Conservation (phyloP, 2,797 vertebrate genomes). For the Dryobates pubescens region DNA sequence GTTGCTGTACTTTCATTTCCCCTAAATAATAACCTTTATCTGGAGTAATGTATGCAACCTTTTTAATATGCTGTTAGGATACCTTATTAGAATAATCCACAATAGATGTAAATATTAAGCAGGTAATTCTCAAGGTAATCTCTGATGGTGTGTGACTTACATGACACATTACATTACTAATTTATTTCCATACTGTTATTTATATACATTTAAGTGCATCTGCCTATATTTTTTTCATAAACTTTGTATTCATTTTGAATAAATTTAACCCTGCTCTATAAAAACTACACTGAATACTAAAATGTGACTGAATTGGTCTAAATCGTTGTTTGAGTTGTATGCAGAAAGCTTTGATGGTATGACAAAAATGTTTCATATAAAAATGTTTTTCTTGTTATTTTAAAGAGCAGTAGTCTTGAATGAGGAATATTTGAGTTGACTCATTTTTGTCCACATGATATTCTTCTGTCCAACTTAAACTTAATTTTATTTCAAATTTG, state of each 20-base stretch:
- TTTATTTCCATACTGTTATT: background rate
- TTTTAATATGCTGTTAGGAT: background rate
- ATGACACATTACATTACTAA: background rate
- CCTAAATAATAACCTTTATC: background rate
- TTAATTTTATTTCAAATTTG: background rate
- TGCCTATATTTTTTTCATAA: background rate
- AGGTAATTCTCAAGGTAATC: background rate
- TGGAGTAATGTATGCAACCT: background rate
- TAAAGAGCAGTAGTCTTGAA: background rate
- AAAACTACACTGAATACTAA: background rate
- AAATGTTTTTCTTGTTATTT: background rate
- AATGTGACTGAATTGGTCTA: background rate
- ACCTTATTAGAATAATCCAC: background rate
- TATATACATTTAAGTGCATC: background rate
- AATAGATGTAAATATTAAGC: background rate
- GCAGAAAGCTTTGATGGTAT: background rate
- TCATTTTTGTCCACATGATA: background rate
- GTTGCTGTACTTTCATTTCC: background rate
- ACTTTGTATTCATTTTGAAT: background rate
- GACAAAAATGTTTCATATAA: background rate
- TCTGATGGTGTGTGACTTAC: background rate
- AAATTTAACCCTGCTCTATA: background rate
- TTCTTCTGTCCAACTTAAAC: background rate
- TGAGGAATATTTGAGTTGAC: background rate
- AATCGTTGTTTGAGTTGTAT: background rate